Evolutionary conservation across 2,797 vertebrate species (phyloP).

Genomic region (Halcyon chelicuti): DNA sequence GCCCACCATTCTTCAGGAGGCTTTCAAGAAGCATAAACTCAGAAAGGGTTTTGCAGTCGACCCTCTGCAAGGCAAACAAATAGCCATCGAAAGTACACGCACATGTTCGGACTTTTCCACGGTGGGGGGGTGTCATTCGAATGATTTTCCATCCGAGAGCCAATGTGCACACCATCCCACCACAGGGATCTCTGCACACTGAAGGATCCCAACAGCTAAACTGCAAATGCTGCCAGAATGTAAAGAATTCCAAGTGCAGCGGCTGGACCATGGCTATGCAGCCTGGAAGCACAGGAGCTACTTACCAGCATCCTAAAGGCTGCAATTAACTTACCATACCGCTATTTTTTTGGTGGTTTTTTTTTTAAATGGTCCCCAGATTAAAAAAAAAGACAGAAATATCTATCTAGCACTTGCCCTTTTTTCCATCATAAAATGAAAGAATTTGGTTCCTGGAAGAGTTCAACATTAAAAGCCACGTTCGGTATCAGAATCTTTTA

Average conservation of each 20-base stretch:
- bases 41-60: not conserved
- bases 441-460: not conserved
- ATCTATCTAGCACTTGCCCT: not conserved
- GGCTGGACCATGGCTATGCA: not conserved
- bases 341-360: too few species aligned
- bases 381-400: too few species aligned
- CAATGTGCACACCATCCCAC: not conserved
- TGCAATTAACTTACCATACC: not conserved
- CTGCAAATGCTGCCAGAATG: not conserved
- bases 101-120: not conserved
- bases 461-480: not conserved
- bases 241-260: not conserved
- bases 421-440: not conserved
- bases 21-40: not conserved
- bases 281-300: not conserved
- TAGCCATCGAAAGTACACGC: not conserved
- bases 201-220: not conserved
- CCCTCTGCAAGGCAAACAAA: conserved; percentile 12
- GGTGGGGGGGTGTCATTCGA: fast-evolving
- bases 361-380: not conserved
- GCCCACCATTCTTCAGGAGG: not conserved
- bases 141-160: not conserved
- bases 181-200: not conserved
- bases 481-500: not conserved
- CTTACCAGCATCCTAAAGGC: not conserved